These are phyloP conservation scores for Prenolepis imparis DNA, from an alignment of 2,888 invertebrate species.

Conservation along the genomic window DNA sequence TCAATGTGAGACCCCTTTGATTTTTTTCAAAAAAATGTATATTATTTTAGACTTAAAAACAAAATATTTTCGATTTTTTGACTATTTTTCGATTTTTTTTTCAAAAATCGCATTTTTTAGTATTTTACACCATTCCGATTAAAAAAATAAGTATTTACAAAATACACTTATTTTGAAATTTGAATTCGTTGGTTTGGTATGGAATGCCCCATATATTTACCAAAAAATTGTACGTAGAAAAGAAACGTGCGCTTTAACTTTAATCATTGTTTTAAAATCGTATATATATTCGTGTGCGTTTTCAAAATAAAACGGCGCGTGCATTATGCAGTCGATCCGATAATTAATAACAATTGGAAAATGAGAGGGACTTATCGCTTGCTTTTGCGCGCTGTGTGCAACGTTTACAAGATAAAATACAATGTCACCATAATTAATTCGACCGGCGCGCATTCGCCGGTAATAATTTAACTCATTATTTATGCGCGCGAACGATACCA, in stretches of 20 bases:
- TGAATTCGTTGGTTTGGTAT: no score
- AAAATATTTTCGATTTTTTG: no score
- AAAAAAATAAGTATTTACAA: no score
- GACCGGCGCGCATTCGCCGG: conserved; percentile 26
- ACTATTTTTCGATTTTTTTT: no score
- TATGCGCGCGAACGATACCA: conserved; percentile 50
- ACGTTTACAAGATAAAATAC: conserved; percentile 56
- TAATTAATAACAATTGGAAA: conserved; percentile 56
- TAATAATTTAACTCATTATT: conserved; percentile 56
- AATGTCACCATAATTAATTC: conserved; percentile 55
- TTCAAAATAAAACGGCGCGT: conserved; percentile 48
- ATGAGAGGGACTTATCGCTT: conserved; percentile 43
- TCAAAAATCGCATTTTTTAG: no score
- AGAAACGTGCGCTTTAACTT: not conserved
- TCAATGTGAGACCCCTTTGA: no score
- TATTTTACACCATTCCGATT: no score
- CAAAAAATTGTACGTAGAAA: not conserved
- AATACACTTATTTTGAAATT: no score
- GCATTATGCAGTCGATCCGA: conserved; percentile 41
- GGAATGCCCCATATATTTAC: no score
- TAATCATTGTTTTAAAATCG: conserved; percentile 32
- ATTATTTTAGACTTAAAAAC: no score
- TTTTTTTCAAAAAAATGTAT: no score
- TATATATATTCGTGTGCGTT: not conserved
- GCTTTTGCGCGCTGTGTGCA: not conserved